Conservation (phyloP, 2,113 vertebrate species). For the Pelecanus crispus region DNA sequence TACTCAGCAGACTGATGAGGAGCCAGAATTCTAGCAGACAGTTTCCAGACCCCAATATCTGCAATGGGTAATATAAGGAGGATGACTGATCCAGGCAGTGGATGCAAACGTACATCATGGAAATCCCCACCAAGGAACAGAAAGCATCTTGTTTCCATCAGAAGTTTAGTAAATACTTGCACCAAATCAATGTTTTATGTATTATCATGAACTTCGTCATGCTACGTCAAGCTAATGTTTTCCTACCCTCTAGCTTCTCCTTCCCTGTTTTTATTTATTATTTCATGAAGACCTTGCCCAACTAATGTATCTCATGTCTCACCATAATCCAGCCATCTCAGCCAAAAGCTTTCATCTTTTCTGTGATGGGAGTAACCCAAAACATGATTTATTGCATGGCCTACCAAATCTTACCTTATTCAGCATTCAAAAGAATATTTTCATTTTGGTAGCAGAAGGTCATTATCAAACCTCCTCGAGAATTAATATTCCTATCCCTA, state of each 20-base stretch:
- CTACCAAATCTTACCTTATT: neutral
- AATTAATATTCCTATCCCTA: neutral
- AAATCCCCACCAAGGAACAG: neutral
- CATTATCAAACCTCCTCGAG: neutral
- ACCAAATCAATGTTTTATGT: neutral
- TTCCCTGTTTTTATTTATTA: neutral
- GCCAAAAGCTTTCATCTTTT: neutral
- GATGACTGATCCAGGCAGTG: neutral
- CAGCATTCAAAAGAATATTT: neutral
- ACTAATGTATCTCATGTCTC: neutral
- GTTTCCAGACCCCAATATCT: neutral
- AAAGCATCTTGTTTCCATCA: neutral
- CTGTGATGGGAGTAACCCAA: neutral
- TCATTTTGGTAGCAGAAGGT: neutral
- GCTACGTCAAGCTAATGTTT: neutral
- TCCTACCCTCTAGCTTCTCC: neutral
- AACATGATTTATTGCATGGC: neutral
- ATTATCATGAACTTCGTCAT: neutral
- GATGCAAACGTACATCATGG: neutral
- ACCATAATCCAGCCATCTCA: neutral
- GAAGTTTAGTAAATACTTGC: neutral
- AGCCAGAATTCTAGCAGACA: neutral
- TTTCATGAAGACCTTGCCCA: neutral
- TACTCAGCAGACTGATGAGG: neutral
- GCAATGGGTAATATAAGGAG: neutral